Conservation (phyloP, 1,140 invertebrate genomes). For the Trichomalopsis sarcophagae region DNA sequence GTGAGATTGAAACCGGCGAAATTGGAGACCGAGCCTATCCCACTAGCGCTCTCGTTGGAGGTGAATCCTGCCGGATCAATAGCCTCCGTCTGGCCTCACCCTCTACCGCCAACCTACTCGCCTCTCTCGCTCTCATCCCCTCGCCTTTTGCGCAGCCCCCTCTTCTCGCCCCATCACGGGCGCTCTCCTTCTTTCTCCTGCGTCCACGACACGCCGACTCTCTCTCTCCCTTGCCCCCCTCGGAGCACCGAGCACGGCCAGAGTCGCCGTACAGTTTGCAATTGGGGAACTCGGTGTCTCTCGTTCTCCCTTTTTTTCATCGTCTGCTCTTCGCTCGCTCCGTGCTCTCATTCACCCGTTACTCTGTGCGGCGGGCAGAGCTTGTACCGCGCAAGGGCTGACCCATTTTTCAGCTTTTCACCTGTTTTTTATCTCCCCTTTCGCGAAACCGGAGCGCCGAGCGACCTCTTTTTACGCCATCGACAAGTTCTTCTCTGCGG, state of each 20-base stretch:
- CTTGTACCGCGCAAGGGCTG: neutral
- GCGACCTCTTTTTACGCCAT: neutral
- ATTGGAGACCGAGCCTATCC: constrained; percentile 65
- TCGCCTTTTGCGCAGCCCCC: neutral
- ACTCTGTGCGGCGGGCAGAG: neutral
- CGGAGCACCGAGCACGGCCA: neutral
- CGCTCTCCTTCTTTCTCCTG: neutral
- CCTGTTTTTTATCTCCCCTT: constrained; percentile 5
- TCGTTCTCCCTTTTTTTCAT: neutral
- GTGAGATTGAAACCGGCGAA: constrained; percentile 38
- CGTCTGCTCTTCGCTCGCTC: constrained; percentile 7
- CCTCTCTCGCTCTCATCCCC: constrained; percentile 57
- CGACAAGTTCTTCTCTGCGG: too few species aligned
- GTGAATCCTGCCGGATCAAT: constrained; percentile 70
- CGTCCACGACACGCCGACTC: neutral
- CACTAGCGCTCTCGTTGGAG: constrained; percentile 63
- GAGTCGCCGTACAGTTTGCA: neutral
- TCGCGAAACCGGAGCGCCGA: neutral
- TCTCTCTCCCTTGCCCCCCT: neutral
- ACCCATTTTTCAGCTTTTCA: constrained; percentile 41
- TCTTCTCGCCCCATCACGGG: neutral
- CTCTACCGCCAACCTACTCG: constrained; percentile 59
- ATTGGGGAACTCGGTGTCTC: neutral
- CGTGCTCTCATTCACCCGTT: constrained; percentile 34
- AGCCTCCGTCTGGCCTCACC: constrained; percentile 72